phyloP scores from a whole-genome alignment of 2,797 vertebrate genomes.

The Rhincodon typus region DNA sequence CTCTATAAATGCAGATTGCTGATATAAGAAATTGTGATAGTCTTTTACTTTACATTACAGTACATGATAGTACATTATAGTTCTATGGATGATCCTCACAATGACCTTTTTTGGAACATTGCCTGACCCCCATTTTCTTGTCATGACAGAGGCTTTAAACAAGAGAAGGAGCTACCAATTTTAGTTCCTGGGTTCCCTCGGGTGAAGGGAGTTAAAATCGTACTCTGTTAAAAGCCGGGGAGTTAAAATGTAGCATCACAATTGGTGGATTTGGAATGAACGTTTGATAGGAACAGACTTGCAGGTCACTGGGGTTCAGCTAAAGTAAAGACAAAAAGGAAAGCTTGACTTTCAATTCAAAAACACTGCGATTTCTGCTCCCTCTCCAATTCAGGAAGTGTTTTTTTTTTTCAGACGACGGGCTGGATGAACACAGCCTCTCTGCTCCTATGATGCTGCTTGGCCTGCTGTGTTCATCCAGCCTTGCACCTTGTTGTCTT shows the following conservation, averaged over 20 bases:
- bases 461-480: too few species aligned
- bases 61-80: too few species aligned
- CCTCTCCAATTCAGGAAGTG: neutral
- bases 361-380: neutral
- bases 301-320: neutral
- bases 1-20: neutral
- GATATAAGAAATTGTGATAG: too few species aligned
- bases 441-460: too few species aligned
- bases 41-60: too few species aligned
- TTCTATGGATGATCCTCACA: neutral
- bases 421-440: too few species aligned
- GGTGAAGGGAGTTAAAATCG: neutral
- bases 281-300: neutral
- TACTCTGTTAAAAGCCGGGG: neutral
- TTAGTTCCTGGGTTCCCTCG: neutral
- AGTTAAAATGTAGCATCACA: neutral
- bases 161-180: neutral
- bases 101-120: neutral
- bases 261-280: neutral
- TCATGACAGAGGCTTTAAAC: too few species aligned
- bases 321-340: neutral
- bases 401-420: too few species aligned
- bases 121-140: neutral
- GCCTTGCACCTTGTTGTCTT: too few species aligned
- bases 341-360: neutral